A percentile compares a stretch with the other conserved stretches of the same genome.
These are phyloP conservation scores for Oryzias dopingdopingensis DNA, from an alignment of 2,797 vertebrate genomes.

Conservation along the genomic window DNA sequence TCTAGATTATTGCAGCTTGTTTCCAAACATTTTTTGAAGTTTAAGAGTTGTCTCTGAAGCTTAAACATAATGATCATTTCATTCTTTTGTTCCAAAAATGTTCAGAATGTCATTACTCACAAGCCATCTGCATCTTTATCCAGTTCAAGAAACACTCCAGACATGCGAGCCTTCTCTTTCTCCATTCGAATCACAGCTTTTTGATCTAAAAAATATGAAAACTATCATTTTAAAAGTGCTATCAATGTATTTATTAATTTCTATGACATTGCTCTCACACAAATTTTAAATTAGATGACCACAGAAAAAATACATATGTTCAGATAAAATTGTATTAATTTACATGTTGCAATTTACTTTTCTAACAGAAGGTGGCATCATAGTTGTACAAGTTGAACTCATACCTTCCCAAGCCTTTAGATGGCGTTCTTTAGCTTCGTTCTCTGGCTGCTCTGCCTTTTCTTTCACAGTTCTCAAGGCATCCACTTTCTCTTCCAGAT, in stretches of 20 bases:
- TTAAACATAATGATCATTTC: neutral
- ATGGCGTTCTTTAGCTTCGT: slow-evolving; percentile 87
- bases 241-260: too few relatives aligned
- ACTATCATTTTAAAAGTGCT: neutral
- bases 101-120: slow-evolving; percentile 74
- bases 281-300: neutral
- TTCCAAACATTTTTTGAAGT: neutral
- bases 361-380: slow-evolving; percentile 22
- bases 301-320: neutral
- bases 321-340: neutral
- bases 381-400: slow-evolving; percentile 7
- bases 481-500: slow-evolving; percentile 81
- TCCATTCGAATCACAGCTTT: slow-evolving; percentile 73
- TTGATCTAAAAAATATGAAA: slow-evolving; percentile 73
- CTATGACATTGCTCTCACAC: neutral
- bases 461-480: slow-evolving; percentile 81
- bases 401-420: slow-evolving; percentile 89
- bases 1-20: neutral
- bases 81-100: neutral
- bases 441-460: slow-evolving; percentile 84
- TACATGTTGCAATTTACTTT: slow-evolving; percentile 2
- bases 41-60: neutral
- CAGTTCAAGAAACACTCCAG: slow-evolving; percentile 82
- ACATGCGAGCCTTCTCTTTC: slow-evolving; percentile 78
- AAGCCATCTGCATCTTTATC: slow-evolving; percentile 83